A percentile compares a stretch with the other conserved stretches of the same genome.
Evolutionary conservation across 1,140 invertebrate species (phyloP).

Genomic region (Drosophila oshimai): DNA sequence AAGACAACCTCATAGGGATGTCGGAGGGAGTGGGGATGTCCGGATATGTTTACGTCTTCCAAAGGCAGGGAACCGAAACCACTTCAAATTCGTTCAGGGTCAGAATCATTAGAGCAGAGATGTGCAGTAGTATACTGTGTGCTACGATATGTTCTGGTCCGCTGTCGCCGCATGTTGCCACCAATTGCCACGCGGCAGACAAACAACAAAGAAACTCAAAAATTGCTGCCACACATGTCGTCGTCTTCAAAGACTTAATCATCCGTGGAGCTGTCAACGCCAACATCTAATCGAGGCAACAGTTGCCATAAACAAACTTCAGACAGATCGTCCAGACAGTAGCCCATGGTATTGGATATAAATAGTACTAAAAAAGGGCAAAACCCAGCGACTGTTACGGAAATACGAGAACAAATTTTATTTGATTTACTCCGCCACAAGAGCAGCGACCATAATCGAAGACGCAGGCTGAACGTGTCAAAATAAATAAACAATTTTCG

Average conservation of each 20-base stretch:
- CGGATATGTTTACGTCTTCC: conserved; percentile 44
- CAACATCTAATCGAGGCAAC: conserved; percentile 57
- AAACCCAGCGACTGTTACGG: conserved; percentile 21
- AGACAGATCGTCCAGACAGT: conserved; percentile 40
- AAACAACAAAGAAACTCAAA: conserved; percentile 21
- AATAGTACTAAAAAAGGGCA: conserved; percentile 41
- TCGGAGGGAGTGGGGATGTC: background rate
- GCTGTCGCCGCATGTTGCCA: conserved; percentile 41
- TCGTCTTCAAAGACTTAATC: conserved; percentile 54
- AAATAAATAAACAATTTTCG: conserved; percentile 60
- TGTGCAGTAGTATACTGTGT: background rate
- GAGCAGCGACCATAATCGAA: conserved; percentile 6
- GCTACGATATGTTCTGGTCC: background rate
- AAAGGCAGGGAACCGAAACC: conserved; percentile 40
- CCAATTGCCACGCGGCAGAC: conserved; percentile 43
- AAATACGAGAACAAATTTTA: conserved; percentile 47
- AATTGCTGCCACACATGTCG: conserved; percentile 60
- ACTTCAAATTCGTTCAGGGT: conserved; percentile 71
- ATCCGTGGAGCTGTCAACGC: conserved; percentile 60
- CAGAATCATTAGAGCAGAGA: conserved; percentile 61
- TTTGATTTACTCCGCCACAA: conserved; percentile 43
- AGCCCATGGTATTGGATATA: conserved; percentile 32
- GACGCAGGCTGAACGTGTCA: conserved; percentile 40
- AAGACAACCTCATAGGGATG: conserved; percentile 29
- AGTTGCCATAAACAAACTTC: conserved; percentile 69